phyloP scores from a whole-genome alignment of 2,113 vertebrate genomes.

The Dasyprocta punctata region DNA sequence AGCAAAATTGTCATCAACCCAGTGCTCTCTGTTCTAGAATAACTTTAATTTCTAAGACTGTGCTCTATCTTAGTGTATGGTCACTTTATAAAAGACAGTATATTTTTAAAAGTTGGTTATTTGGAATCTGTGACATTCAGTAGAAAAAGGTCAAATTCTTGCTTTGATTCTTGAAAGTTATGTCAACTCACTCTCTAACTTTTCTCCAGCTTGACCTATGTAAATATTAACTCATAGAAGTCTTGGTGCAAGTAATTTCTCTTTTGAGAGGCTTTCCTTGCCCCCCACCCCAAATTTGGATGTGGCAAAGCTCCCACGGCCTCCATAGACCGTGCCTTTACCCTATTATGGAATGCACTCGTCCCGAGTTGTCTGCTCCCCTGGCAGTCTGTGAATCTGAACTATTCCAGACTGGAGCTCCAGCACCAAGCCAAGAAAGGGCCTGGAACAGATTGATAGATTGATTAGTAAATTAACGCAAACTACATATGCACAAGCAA shows the following conservation, averaged over 20 bases:
- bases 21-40: neutral
- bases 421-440: neutral
- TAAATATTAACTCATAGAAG: neutral
- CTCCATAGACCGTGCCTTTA: neutral
- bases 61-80: neutral
- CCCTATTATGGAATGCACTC: neutral
- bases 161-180: neutral
- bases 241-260: neutral
- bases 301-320: fast-evolving
- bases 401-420: neutral
- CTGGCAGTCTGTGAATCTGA: neutral
- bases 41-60: neutral
- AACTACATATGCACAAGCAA: neutral
- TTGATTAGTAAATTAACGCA: neutral
- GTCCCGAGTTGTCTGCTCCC: neutral
- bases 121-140: neutral
- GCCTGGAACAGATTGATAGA: neutral
- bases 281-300: neutral
- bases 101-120: neutral
- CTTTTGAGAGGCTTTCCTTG: neutral
- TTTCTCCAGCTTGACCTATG: neutral
- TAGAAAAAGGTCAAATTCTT: neutral
- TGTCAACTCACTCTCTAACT: neutral
- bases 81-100: neutral
- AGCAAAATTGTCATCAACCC: neutral